Base-by-base conservation (phyloP, 2,797 vertebrate genomes). In the Borostomias antarcticus region DNA sequence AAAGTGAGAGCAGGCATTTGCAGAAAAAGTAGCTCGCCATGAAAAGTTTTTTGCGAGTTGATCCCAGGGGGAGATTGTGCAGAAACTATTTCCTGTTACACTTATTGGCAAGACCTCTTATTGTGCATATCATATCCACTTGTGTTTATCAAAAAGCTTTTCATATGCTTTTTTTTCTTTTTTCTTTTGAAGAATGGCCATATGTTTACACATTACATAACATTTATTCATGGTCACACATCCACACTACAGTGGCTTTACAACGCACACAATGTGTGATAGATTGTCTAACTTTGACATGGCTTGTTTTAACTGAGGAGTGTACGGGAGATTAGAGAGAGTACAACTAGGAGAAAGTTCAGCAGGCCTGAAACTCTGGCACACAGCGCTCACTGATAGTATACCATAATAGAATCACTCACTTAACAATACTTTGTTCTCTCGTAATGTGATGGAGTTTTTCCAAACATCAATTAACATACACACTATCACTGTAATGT, bases 31-130 rank as follows among this genome's bases (percentile, higher is more conserved):
- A 80, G 79, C 78, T 74, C 70, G 73, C 65, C 65, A 78, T 69
- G 74, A 75, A 70, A 30, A 48, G 54, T 66, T 70, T 63, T 69
- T 70, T 43, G 9, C 75, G 86, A 68, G 73, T 72, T 70, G 79
- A 77, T 85, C 80, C 66, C 74, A 65, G 76, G 82, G 82, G 77
- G 73, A 61, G 62, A 71, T 82, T 73, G 76, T 64, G 73, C 79
- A 68, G 73, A 82, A 84, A 85, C 70, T 83, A 82, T 91, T 91
- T 91, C 87, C 89, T 88, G 86, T 83, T 88, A 84, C 72, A 70
- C 56, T 78, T 63, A 59, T 73, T 21, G 70, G 60, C 66, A 79
- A 70, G 72, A 88, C 78, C 76, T 76, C 79, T 82, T 78, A 78
- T 58, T 66, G 64, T 17, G 56, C 58, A 43, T 28, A 9, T 43